Evolutionary conservation across 2,797 vertebrate species (phyloP).

Genomic region (Miichthys miiuy): DNA sequence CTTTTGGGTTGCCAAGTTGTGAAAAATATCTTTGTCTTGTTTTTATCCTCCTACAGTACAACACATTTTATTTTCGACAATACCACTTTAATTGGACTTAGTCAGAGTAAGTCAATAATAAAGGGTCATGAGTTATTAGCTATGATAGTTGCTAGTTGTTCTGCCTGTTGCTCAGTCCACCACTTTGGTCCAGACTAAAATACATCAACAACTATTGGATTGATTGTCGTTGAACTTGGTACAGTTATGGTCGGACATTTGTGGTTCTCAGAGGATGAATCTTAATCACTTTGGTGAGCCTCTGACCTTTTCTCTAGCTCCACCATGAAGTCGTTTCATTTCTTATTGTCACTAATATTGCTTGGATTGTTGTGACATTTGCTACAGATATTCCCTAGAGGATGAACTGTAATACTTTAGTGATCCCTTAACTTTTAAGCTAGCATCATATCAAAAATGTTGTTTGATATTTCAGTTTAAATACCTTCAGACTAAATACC

Average conservation of each 20-base stretch:
- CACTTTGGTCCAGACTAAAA: not conserved
- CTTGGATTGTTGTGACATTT: not conserved
- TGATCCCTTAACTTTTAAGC: not conserved
- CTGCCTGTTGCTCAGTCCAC: not conserved
- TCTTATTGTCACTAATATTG: not conserved
- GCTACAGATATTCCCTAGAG: not conserved
- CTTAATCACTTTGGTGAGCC: not conserved
- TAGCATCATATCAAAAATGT: too few relatives aligned
- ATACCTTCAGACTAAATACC: too few relatives aligned
- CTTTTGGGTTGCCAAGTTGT: not conserved
- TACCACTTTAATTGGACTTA: not conserved
- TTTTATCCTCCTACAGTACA: not conserved
- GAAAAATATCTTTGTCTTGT: not conserved
- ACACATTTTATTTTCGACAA: not conserved
- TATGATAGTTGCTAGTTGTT: not conserved
- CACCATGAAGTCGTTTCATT: not conserved
- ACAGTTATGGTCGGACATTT: not conserved
- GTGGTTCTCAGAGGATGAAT: slow-evolving; percentile 3
- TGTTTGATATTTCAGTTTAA: too few relatives aligned
- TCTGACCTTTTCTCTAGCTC: not conserved
- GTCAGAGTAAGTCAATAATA: not conserved
- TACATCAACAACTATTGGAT: not conserved
- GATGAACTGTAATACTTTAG: not conserved
- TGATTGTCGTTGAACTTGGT: not conserved
- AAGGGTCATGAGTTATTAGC: not conserved